Evolutionary conservation across 2,113 vertebrate species (phyloP).

Genomic region (Pyxicephalus adspersus): DNA sequence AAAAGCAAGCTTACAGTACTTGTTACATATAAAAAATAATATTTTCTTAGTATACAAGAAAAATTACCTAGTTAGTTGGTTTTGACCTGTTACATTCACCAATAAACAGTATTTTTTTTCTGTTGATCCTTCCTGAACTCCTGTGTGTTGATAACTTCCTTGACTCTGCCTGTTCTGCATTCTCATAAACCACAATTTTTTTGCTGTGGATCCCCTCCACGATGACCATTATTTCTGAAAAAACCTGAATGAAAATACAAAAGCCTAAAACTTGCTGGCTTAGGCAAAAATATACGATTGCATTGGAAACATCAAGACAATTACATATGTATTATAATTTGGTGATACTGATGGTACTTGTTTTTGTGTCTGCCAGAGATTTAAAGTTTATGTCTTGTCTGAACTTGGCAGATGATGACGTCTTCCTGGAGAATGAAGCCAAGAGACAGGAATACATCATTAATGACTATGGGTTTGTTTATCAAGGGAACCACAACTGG

Average conservation of each 20-base stretch:
- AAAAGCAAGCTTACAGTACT: too few species aligned
- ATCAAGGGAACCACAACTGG: slow-evolving; percentile 74
- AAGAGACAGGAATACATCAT: slow-evolving; percentile 82
- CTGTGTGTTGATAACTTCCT: too few species aligned
- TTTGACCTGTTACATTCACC: too few species aligned
- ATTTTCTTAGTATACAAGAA: too few species aligned
- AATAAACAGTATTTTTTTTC: too few species aligned
- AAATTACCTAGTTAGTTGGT: too few species aligned
- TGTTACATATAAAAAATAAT: too few species aligned
- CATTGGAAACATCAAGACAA: background rate
- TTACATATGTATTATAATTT: background rate
- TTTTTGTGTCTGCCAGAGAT: background rate
- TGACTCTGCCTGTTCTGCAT: too few species aligned
- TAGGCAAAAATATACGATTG: background rate
- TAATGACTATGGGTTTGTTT: slow-evolving; percentile 84
- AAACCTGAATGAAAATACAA: background rate
- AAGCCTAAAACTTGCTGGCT: background rate
- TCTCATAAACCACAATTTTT: too few species aligned
- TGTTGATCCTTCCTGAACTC: too few species aligned
- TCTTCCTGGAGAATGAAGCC: slow-evolving; percentile 78
- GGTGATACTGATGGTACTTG: background rate
- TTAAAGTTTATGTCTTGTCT: background rate
- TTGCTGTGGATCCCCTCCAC: too few species aligned
- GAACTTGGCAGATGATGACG: slow-evolving; percentile 73
- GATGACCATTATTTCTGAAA: too few species aligned